Base-by-base conservation (phyloP, 2,888 invertebrate species). In the Frankliniella fusca region DNA sequence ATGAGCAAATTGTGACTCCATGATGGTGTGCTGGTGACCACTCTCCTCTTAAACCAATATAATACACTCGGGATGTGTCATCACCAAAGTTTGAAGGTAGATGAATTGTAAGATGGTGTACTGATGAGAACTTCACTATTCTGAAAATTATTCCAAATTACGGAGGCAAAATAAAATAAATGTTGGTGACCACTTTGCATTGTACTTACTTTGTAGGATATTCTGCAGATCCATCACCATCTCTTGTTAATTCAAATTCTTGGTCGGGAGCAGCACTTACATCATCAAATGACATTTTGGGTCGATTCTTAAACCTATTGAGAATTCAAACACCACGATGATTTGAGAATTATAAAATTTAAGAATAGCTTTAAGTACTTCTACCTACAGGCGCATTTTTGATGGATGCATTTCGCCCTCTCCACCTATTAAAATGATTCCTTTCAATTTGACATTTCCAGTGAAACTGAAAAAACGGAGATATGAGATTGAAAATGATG, bases 231-330 rank as follows among this genome's bases (percentile, higher is more conserved):
- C 97, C 98, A 84, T 91, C 90, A 80, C 90, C 90, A 88, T 98
- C 97, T 84, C 91, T 92, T 84, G 93, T 92, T 81, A 98, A 88
- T 85, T 97, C 95, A 90, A 98, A 95, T 87, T 95, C 94, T 89
- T 98, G 97, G 87, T 98, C 97, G 10, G 97, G 90, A 85, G 91
- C 91, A 81, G 89, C 88, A 15, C 88, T 86, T 2, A 91, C 92
- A 90, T 98, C 95, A 90, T 98, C 98, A 90, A 99, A 99, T 38
- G 96, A 94, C 97, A 99, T 97, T 85, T 93, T 92, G 2, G 96
- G 96, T 83, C 95, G 92, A 89, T 98, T 98, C 90, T 98, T 98
- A 88, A 92, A 98, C 85, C 98, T 96, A 85, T 87, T 82, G 81
- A 65, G 65, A 82, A 81, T 76, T 83, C 84, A 83, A 82, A 20